Base-by-base conservation (phyloP, 2,797 vertebrate genomes). In the Arrhamphus sclerolepis region DNA sequence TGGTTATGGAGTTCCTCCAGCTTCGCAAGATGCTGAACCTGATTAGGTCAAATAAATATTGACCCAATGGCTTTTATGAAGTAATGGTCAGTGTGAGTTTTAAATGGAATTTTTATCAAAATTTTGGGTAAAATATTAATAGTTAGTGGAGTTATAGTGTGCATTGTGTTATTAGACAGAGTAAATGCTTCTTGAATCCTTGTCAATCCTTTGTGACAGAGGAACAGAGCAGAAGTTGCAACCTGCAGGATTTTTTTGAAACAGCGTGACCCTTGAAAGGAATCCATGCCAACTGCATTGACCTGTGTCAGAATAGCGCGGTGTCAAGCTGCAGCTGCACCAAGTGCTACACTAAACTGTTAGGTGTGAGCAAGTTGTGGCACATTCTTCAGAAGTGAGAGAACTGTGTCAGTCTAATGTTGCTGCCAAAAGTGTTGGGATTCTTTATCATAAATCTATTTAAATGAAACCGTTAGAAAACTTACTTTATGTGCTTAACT, bases 301-400 rank as follows among this genome's bases (percentile, higher is more conserved):
- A 80, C 73, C 70, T 65, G 21, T 76, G 77, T 89, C 68, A 74
- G 76, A 83, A 78, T 82, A 87, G 82, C 81, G 62, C 52, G 56
- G 80, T 80, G 77, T 82, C 53, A 72, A 61, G 73, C 74, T 78
- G 75, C 81, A 71, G 70, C 74, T 78, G 83, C 46, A 65, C 68
- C 63, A 70, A 75, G 22, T 0, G 39, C 34, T n/a, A 17, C 46
- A 29, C 51, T 53, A n/a, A 9, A 43, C 16, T 43, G 46, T 7
- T 31, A 24, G 34, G 49, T 52, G 54, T 50, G 24, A 62, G 56
- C 21, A 65, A 43, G 59, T 56, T 34, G 29, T 40, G 39, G 49
- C 21, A 66, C 54, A 51, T 43, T 3, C 19, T 9, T 59, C 29
- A 34, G 34, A 29, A 62, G 52, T 29, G 19, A 9, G 5, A 14